Conservation (phyloP, 2,888 invertebrate species). For the Thyatira batis region DNA sequence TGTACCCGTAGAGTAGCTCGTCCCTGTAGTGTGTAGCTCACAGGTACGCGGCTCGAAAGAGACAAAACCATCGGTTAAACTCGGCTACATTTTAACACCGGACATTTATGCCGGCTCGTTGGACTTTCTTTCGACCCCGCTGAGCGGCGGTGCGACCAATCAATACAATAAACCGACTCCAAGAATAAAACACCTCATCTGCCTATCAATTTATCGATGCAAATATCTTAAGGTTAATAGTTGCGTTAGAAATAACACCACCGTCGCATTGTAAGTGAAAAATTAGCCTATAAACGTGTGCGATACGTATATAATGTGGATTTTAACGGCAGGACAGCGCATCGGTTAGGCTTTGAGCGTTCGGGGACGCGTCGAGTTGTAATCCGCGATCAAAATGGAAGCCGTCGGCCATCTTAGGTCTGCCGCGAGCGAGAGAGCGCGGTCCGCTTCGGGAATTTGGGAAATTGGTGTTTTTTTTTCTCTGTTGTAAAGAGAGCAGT, state of each 20-base stretch:
- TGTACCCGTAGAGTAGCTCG: not conserved
- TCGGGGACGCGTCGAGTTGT: constrained; percentile 67
- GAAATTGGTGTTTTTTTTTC: constrained; percentile 79
- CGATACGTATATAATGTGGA: constrained; percentile 67
- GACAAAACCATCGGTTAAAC: constrained; percentile 60
- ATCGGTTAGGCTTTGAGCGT: constrained; percentile 74
- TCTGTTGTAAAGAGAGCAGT: constrained; percentile 82
- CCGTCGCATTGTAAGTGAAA: constrained; percentile 74
- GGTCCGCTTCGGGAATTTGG: constrained; percentile 79
- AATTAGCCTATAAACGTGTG: constrained; percentile 79
- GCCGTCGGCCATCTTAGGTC: constrained; percentile 79
- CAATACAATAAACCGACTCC: constrained; percentile 63
- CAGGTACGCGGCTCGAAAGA: constrained; percentile 54
- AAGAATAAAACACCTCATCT: constrained; percentile 7
- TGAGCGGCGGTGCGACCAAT: constrained; percentile 48
- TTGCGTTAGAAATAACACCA: constrained; percentile 38
- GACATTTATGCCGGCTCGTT: constrained; percentile 46
- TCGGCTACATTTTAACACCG: constrained; percentile 59
- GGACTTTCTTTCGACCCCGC: constrained; percentile 53
- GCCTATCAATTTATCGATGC: constrained; percentile 16
- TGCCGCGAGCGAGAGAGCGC: constrained; percentile 76
- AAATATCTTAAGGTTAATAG: constrained; percentile 31
- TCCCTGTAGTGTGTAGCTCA: not conserved
- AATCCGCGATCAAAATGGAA: constrained; percentile 82
- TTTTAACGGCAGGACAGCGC: constrained; percentile 59